Conservation (phyloP, 1,140 invertebrate genomes). For the Ostrea edulis region DNA sequence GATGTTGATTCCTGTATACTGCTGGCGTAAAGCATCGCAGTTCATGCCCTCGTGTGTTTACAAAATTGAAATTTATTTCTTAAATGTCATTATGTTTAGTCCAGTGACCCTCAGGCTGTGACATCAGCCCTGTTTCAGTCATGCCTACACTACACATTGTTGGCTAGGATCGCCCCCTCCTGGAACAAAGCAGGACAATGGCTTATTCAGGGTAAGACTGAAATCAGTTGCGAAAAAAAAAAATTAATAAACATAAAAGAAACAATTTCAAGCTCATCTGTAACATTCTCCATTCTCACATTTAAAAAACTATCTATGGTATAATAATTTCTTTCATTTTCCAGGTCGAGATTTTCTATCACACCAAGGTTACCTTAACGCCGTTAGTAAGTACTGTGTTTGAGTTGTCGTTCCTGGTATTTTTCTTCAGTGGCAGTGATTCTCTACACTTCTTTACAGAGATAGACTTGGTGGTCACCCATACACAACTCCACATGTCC, state of each 20-base stretch:
- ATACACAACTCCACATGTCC: slow-evolving; percentile 59
- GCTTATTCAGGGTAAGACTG: slow-evolving; percentile 69
- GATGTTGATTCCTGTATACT: no score
- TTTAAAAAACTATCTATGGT: no score
- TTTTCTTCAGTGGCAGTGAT: not conserved
- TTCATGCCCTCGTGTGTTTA: no score
- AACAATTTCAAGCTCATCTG: no score
- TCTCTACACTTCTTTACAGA: slow-evolving; percentile 50
- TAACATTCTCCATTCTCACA: no score
- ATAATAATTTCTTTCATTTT: not conserved
- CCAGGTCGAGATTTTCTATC: slow-evolving; percentile 67
- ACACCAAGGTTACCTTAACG: slow-evolving; percentile 61
- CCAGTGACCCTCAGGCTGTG: slow-evolving; percentile 63
- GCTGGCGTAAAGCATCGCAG: no score
- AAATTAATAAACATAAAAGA: no score
- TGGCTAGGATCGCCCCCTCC: slow-evolving; percentile 68
- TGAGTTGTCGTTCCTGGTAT: not conserved
- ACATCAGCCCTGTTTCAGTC: slow-evolving; percentile 63
- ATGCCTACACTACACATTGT: slow-evolving; percentile 69
- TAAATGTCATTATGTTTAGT: slow-evolving; percentile 52
- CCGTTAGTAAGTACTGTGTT: slow-evolving; percentile 63
- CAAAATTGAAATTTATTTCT: not conserved
- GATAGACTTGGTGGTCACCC: slow-evolving; percentile 61
- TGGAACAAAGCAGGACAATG: slow-evolving; percentile 74
- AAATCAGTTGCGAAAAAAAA: not conserved